A percentile compares a stretch with the other conserved stretches of the same genome.
These are phyloP conservation scores for Xylophagus ater DNA, from an alignment of 2,888 invertebrate genomes.

Conservation along the genomic window DNA sequence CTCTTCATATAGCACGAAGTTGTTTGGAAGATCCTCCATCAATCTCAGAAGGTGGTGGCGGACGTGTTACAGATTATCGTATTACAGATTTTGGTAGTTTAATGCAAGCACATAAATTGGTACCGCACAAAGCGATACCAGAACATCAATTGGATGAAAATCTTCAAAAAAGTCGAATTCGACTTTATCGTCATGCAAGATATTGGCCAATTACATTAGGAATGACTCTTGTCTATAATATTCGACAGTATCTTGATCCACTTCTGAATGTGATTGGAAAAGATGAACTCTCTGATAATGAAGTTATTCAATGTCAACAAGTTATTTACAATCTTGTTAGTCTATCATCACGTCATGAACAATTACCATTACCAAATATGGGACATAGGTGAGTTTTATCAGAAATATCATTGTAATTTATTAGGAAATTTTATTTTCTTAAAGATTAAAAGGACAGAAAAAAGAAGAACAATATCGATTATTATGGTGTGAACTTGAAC, in stretches of 20 bases:
- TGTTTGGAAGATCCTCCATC: conserved; percentile 91
- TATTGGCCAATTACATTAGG: conserved; percentile 86
- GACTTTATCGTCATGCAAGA: conserved; percentile 66
- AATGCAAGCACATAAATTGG: conserved; percentile 72
- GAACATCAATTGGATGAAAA: conserved; percentile 27
- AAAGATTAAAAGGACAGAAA: conserved; percentile 41
- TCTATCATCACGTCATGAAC: conserved; percentile 74
- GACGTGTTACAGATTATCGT: conserved; percentile 82
- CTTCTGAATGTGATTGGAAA: conserved; percentile 68
- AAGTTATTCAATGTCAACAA: conserved; percentile 75
- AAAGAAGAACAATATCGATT: conserved; percentile 85
- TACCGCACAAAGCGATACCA: conserved; percentile 51
- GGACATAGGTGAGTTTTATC: conserved; percentile 47
- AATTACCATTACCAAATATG: conserved; percentile 58
- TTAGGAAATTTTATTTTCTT: too few species aligned
- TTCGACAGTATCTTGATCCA: conserved; percentile 69
- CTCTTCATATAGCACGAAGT: conserved; percentile 71
- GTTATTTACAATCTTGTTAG: conserved; percentile 69
- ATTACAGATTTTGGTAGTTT: conserved; percentile 78
- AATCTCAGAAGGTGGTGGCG: conserved; percentile 89
- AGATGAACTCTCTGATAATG: conserved; percentile 72
- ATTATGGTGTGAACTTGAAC: conserved; percentile 83
- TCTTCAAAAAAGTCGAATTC: conserved; percentile 52
- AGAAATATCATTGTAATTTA: too few species aligned
- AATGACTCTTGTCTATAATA: conserved; percentile 76